A percentile compares a stretch with the other conserved stretches of the same genome.
Evolutionary conservation across 1,140 invertebrate species (phyloP).

Genomic region (Helicoverpa armigera): DNA sequence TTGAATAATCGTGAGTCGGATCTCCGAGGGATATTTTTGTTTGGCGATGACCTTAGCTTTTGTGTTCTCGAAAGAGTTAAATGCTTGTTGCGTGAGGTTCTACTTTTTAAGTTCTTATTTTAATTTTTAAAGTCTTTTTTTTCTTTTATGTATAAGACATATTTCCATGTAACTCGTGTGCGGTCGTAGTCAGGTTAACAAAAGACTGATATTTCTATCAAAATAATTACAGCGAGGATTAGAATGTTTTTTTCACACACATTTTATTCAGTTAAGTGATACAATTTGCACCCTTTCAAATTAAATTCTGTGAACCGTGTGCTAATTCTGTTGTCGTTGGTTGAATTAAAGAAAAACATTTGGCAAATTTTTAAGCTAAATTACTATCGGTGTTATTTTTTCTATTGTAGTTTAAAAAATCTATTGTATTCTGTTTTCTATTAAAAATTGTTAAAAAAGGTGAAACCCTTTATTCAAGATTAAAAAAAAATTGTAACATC

Average conservation of each 20-base stretch:
- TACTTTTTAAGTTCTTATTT: constrained; percentile 13
- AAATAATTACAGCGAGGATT: not conserved
- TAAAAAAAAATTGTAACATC: no score
- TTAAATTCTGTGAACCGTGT: not conserved
- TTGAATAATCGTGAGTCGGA: constrained; percentile 60
- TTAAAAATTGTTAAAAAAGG: no score
- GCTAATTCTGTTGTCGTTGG: not conserved
- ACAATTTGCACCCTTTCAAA: not conserved
- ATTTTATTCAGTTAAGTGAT: not conserved
- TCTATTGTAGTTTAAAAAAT: not conserved
- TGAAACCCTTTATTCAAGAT: no score
- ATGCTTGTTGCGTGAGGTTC: constrained; percentile 8
- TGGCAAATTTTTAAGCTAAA: not conserved
- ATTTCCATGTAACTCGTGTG: constrained; percentile 1
- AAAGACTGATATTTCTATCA: no score
- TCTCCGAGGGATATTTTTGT: constrained; percentile 53
- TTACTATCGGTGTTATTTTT: not conserved
- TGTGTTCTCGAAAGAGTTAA: constrained; percentile 36
- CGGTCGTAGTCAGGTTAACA: not conserved
- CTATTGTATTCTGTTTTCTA: no score
- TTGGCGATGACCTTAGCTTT: constrained; percentile 56
- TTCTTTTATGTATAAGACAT: not conserved
- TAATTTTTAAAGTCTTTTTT: constrained; percentile 12
- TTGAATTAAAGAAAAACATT: not conserved
- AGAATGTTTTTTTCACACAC: not conserved